Evolutionary conservation across 2,888 invertebrate species (phyloP), one percentile per base, ranked within the genome.

Genomic region (Steinernema carpocapsae): DNA sequence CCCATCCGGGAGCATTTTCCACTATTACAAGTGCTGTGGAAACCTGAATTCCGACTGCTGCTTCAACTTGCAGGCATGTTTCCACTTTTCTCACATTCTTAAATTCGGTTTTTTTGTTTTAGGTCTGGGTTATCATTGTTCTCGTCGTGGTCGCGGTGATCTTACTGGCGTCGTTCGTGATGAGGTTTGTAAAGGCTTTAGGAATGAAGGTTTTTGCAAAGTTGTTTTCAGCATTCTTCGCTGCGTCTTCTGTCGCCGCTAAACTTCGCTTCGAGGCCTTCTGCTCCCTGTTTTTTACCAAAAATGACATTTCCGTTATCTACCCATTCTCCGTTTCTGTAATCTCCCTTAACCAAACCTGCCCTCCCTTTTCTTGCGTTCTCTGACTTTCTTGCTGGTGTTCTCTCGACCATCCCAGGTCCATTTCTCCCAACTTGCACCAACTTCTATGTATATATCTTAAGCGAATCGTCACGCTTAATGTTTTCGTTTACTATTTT

Each of bases 21-120:
- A 86, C 73, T 86, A 85, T 77, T 85, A 83, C 81, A 82, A 82
- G 71, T 86, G 86, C 75, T 86, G 86, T 64, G 86, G 86, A 56
- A 79, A 82, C n/a, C 74, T 84, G 46, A 80, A 82, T 74, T 82
- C 80, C 75, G 85, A 84, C 52, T 84, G 85, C 76, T 85, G 85
- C 77, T 83, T 85, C 79, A 81, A 83, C 64, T 79, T 84, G 22
- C 84, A 84, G 79, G 83, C 82, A 51, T 19, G 2, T 70, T 12
- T n/a, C 22, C 22, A 0, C 17, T 42, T 10, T 48, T 17, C n/a
- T 32, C 26, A 19, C 24, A 2, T 32, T 29, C 2, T 7, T 43
- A 70, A 37, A 37, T 10, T 37, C 37, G 37, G 3, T 10, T 37
- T 37, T 37, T 10, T 10, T 37, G 37, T 37, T 37, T 37, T 79